Percentiles rank a stretch among this genome's conserved stretches.
These are phyloP conservation scores for Porites divaricata DNA, from an alignment of 92 coral and sea anemone species.

Conservation along the genomic window DNA sequence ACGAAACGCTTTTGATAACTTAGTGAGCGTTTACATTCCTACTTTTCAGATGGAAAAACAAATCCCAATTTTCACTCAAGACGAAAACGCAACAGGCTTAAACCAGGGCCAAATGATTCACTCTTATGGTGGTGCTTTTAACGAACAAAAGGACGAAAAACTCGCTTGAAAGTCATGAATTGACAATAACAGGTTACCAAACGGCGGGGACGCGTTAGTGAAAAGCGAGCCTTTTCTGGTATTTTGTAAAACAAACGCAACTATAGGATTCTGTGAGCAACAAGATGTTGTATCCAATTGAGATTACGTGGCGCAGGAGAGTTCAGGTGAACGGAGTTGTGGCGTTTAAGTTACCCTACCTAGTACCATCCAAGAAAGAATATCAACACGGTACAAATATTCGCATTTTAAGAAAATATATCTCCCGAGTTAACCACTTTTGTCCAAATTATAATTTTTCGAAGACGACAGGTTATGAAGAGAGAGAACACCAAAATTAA, in stretches of 20 bases:
- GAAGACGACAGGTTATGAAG: background rate
- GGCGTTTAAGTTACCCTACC: no score
- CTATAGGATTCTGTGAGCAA: background rate
- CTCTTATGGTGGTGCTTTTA: background rate
- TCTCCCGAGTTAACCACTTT: background rate
- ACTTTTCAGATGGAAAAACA: background rate
- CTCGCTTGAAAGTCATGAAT: background rate
- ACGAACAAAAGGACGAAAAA: slow-evolving; percentile 19
- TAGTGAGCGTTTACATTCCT: background rate
- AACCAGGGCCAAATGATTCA: background rate
- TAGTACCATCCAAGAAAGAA: no score
- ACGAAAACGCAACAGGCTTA: background rate
- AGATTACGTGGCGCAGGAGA: background rate
- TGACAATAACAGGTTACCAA: slow-evolving; percentile 25
- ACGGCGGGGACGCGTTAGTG: slow-evolving; percentile 9
- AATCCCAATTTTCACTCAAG: background rate
- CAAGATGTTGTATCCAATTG: background rate
- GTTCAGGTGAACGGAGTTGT: no score
- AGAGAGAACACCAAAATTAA: background rate
- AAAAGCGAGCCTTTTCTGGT: background rate
- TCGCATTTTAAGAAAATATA: background rate
- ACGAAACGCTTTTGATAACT: background rate
- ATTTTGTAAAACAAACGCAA: background rate
- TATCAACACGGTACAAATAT: background rate
- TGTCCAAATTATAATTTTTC: background rate